Base-by-base conservation (phyloP, 2,888 invertebrate genomes). In the Aspidapion aeneum region DNA sequence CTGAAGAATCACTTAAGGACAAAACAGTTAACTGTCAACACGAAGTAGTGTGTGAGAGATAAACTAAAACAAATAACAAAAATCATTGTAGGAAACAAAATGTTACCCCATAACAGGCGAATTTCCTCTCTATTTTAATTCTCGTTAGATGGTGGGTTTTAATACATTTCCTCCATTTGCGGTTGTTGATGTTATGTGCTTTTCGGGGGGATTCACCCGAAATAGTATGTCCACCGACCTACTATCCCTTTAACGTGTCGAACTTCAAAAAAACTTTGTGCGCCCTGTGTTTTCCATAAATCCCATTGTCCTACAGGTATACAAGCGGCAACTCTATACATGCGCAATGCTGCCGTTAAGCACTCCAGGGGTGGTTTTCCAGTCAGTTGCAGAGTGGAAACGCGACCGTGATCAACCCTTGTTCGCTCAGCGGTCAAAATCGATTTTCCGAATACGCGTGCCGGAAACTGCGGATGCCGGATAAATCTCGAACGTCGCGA, bases 221-320 rank as follows among this genome's bases (percentile, higher is more conserved):
- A n/a, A n/a, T n/a, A n/a, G n/a, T n/a, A n/a, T n/a, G n/a, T n/a
- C n/a, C n/a, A n/a, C n/a, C n/a, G n/a, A n/a, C n/a, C 35, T 35
- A 7, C 12, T 12, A 35, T 3, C 35, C 35, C 35, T 35, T 35
- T 35, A 35, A 35, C 35, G 35, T 12, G 12, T 35, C 35, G 5
- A 7, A 12, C 35, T 7, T 7, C 35, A 7, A 3, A 3, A 35
- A 35, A 35, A 35, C 3, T 7, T 12, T 35, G 3, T 12, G 35
- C 12, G 35, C 35, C 35, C 19, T 52, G 19, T 63, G 63, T 67
- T 67, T 67, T 67, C 50, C 60, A 63, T 57, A 67, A 67, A 67
- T 65, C 67, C 58, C 62, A 63, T 65, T 67, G 67, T 67, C 67
- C 67, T 67, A 67, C 67, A 67, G 67, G 67, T 67, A 66, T 64